Percentiles rank a stretch among this genome's conserved stretches.
Evolutionary conservation across 2,113 vertebrate genomes (phyloP).

Genomic region (Brachyistius frenatus): DNA sequence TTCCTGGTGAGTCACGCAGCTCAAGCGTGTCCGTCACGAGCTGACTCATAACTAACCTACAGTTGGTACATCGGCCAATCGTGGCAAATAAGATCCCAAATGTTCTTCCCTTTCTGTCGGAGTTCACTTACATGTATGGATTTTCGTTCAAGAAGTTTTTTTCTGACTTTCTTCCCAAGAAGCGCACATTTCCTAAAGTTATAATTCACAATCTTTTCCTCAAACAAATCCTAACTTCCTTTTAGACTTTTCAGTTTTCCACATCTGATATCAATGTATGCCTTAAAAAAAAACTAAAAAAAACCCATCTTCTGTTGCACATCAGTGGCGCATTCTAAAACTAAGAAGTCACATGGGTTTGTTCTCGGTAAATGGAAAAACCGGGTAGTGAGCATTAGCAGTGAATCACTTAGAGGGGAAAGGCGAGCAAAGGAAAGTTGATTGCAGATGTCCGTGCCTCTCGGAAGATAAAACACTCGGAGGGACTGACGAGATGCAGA

Average conservation of each 20-base stretch:
- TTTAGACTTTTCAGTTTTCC: background rate
- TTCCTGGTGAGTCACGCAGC: background rate
- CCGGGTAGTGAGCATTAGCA: background rate
- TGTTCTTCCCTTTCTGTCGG: no score
- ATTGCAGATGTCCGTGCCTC: slow-evolving; percentile 36
- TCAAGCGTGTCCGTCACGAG: no score
- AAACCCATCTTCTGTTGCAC: background rate
- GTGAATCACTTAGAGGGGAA: background rate
- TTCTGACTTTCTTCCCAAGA: no score
- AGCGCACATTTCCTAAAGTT: no score
- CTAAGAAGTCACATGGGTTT: slow-evolving; percentile 1
- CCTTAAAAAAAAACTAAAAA: background rate
- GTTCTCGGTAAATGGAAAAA: slow-evolving; percentile 11
- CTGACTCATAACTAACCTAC: no score
- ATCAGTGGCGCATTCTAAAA: slow-evolving; percentile 1
- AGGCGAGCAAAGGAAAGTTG: slow-evolving; percentile 24
- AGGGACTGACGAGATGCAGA: slow-evolving; percentile 2
- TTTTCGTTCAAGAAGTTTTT: no score
- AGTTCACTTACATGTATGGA: no score
- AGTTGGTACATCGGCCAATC: no score
- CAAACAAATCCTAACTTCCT: background rate
- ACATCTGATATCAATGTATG: background rate
- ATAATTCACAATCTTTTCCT: background rate
- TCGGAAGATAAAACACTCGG: slow-evolving; percentile 15
- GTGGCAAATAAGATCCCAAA: no score